These are phyloP conservation scores for Gambusia yucatana DNA, from an alignment of 2,797 vertebrate species.

Conservation along the genomic window DNA sequence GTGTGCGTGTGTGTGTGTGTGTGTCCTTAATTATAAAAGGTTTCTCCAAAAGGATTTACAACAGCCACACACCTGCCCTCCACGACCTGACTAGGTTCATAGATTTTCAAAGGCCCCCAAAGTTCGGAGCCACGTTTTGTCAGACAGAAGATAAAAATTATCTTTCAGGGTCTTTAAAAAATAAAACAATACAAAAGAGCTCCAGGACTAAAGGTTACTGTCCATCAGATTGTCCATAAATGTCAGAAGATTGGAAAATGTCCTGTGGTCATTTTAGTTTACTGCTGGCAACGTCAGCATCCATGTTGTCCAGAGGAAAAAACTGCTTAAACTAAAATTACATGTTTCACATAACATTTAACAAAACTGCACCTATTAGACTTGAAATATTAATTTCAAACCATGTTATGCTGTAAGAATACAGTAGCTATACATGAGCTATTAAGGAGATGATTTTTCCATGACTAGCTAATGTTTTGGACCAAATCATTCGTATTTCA, in stretches of 20 bases:
- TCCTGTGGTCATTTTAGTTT: neutral
- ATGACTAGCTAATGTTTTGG: neutral
- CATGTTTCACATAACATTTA: neutral
- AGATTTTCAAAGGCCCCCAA: too few species aligned
- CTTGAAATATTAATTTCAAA: neutral
- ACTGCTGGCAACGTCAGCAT: neutral
- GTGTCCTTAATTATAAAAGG: too few species aligned
- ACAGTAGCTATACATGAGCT: neutral
- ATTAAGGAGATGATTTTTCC: neutral
- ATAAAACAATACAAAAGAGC: too few species aligned
- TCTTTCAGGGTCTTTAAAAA: too few species aligned
- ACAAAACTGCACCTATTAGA: neutral
- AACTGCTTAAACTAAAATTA: neutral
- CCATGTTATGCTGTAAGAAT: neutral
- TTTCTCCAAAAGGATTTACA: too few species aligned
- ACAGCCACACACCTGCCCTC: too few species aligned
- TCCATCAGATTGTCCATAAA: neutral
- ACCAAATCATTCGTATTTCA: neutral
- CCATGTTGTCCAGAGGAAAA: neutral
- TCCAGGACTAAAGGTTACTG: neutral
- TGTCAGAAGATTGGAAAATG: neutral
- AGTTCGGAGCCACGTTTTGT: too few species aligned
- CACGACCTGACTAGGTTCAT: too few species aligned
- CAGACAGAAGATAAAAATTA: too few species aligned
- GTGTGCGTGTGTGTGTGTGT: too few species aligned